Evolutionary conservation across 1,140 invertebrate genomes (phyloP).

Genomic region (Amyelois transitella): DNA sequence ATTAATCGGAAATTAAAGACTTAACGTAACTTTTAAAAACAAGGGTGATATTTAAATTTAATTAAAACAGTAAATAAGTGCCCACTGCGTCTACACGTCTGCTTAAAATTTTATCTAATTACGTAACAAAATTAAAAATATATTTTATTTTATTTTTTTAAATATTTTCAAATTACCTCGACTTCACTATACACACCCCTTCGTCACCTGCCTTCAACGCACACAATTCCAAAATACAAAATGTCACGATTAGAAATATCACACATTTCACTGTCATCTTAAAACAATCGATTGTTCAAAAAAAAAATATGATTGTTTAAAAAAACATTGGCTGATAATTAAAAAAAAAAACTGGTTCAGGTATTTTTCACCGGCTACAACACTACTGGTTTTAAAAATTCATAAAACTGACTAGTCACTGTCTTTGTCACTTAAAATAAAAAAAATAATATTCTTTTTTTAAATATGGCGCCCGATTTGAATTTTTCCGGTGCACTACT

Average conservation of each 20-base stretch:
- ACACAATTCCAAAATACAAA: background rate
- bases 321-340: background rate
- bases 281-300: too few relatives aligned
- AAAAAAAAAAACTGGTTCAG: background rate
- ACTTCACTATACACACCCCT: background rate
- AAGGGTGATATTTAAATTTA: too few relatives aligned
- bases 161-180: background rate
- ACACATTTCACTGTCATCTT: background rate
- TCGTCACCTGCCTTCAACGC: conserved; percentile 1
- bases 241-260: background rate
- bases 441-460: background rate
- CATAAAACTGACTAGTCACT: conserved; percentile 12
- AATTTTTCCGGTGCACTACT: conserved; percentile 4
- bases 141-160: background rate
- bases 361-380: too few relatives aligned
- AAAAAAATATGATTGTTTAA: background rate
- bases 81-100: too few relatives aligned
- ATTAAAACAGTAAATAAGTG: too few relatives aligned
- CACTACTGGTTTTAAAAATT: background rate
- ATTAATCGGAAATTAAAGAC: too few relatives aligned
- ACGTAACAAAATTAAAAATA: background rate
- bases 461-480: background rate
- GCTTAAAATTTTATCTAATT: too few relatives aligned
- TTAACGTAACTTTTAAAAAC: too few relatives aligned
- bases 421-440: background rate